Conservation (phyloP, 2,888 invertebrate genomes). For the Schrankia costaestrigalis region DNA sequence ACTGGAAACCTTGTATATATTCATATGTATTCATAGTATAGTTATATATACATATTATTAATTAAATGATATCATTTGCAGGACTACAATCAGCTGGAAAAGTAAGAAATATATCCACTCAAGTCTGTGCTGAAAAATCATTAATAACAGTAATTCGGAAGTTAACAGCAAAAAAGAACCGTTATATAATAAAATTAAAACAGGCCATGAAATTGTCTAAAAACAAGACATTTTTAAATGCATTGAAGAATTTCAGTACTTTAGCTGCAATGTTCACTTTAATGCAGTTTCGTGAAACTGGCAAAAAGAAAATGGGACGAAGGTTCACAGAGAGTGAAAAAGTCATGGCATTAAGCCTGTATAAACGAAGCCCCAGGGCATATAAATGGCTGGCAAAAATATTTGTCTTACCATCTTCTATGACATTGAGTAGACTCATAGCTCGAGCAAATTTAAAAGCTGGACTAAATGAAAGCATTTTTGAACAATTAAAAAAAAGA, state of each 20-base stretch:
- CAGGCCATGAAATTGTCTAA: constrained; percentile 5
- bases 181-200: constrained; percentile 2
- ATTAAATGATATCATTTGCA: too few species aligned
- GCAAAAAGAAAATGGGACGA: constrained; percentile 2
- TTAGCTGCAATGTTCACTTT: constrained; percentile 1
- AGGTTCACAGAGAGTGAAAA: constrained; percentile 8
- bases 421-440: constrained; percentile 15
- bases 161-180: background rate
- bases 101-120: too few species aligned
- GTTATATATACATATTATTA: too few species aligned
- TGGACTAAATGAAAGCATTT: constrained; percentile 25
- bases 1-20: too few species aligned
- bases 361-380: constrained; percentile 15
- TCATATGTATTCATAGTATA: too few species aligned
- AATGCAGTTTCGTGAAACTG: constrained; percentile 4
- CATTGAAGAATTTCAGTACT: constrained; percentile 1
- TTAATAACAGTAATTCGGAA: too few species aligned
- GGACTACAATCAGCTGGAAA: too few species aligned
- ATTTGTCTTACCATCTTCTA: constrained; percentile 19
- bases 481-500: constrained; percentile 20
- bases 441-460: constrained; percentile 13
- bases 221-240: constrained; percentile 3
- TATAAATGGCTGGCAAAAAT: constrained; percentile 18
- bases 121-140: too few species aligned
- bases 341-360: constrained; percentile 9